phyloP scores from a whole-genome alignment of 2,888 invertebrate genomes.

The Acronicta alni region DNA sequence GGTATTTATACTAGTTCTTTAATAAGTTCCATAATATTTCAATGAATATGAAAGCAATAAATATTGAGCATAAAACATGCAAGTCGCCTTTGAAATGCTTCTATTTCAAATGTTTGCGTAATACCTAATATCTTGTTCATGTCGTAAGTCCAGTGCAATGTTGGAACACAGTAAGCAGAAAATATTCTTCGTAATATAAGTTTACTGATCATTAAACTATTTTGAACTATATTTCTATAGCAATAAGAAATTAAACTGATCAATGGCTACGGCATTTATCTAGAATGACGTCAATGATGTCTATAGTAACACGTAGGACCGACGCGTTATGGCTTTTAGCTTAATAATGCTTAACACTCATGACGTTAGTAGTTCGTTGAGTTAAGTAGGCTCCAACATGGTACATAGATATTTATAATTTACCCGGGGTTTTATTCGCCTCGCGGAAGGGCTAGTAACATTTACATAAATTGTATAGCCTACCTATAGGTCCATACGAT shows the following conservation, averaged over 20 bases:
- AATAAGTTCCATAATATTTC: too few species aligned
- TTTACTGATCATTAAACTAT: not conserved
- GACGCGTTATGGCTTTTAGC: not conserved
- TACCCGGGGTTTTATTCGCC: too few species aligned
- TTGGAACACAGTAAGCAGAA: conserved; percentile 39
- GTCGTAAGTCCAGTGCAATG: conserved; percentile 53
- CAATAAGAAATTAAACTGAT: conserved; percentile 3
- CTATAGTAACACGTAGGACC: conserved; percentile 13
- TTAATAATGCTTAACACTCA: conserved; percentile 5
- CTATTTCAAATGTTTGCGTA: conserved; percentile 41
- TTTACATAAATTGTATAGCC: too few species aligned
- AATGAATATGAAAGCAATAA: too few species aligned
- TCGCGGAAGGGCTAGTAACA: too few species aligned
- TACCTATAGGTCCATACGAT: too few species aligned
- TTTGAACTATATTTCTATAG: conserved; percentile 20
- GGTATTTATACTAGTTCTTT: too few species aligned
- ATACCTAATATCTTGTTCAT: conserved; percentile 43
- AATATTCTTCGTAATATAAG: conserved; percentile 32
- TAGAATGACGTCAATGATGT: conserved; percentile 34
- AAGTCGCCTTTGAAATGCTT: not conserved
- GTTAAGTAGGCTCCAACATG: too few species aligned
- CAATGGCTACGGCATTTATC: conserved; percentile 3
- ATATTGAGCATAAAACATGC: too few species aligned
- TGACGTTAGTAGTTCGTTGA: conserved; percentile 1
- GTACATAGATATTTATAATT: too few species aligned